Conservation (phyloP, 2,113 vertebrate species). For the Choloepus hoffmanni region DNA sequence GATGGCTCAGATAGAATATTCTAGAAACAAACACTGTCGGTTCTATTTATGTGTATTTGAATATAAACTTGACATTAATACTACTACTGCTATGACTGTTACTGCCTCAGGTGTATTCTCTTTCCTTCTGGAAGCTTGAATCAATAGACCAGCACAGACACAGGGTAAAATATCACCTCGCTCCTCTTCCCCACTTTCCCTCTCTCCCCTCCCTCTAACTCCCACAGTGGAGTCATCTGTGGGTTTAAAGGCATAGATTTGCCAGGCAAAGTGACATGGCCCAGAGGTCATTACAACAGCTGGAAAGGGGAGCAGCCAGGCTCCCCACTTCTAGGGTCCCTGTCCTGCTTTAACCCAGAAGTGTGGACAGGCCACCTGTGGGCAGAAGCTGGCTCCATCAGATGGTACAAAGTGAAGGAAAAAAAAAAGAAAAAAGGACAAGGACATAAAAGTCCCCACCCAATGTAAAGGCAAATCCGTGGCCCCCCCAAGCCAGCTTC, state of each 20-base stretch:
- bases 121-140: neutral
- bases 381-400: neutral
- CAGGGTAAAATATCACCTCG: neutral
- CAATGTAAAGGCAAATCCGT: neutral
- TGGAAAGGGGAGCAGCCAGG: neutral
- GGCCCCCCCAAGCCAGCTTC: neutral
- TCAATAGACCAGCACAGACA: neutral
- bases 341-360: neutral
- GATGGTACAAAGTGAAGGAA: neutral
- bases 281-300: neutral
- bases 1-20: constrained; percentile 5
- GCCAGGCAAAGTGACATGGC: neutral
- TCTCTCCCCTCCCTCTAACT: too few relatives aligned
- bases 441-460: neutral
- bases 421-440: neutral
- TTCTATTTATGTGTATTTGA: neutral
- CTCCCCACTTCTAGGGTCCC: neutral
- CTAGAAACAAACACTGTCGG: neutral
- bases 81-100: neutral
- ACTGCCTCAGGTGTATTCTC: neutral
- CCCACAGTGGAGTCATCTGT: neutral
- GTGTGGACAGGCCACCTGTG: neutral
- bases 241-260: neutral
- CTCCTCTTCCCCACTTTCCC: neutral
- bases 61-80: neutral